A percentile compares a stretch with the other conserved stretches of the same genome.
Conservation (phyloP, 2,888 invertebrate genomes). For the Oasisia sp. region DNA sequence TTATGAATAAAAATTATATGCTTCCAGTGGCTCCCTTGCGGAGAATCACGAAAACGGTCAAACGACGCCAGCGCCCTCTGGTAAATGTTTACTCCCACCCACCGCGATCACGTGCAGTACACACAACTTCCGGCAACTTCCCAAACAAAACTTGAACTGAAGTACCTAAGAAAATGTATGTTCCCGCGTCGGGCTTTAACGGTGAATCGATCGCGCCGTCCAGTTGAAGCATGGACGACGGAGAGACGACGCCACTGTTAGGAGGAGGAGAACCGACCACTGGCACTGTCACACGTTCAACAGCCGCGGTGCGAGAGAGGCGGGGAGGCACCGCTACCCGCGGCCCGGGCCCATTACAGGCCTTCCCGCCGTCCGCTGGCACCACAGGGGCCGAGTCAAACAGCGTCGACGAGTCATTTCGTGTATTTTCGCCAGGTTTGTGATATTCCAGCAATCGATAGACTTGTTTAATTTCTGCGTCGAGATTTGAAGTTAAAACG, state of each 20-base stretch:
- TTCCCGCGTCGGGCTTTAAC: neutral
- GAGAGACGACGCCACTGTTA: neutral
- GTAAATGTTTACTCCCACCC: neutral
- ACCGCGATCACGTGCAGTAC: neutral
- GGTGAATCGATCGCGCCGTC: neutral
- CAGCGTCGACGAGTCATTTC: neutral
- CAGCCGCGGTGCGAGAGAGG: neutral
- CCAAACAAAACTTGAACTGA: neutral
- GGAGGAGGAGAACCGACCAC: neutral
- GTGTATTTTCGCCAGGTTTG: neutral
- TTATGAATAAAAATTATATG: too few species aligned
- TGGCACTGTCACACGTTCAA: neutral
- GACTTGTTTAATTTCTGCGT: neutral
- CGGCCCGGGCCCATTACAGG: neutral
- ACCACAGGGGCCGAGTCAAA: neutral
- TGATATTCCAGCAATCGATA: neutral
- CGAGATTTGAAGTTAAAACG: neutral
- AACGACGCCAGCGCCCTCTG: neutral
- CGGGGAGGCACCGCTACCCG: neutral
- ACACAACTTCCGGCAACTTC: neutral
- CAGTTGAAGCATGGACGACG: neutral
- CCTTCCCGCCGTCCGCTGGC: neutral
- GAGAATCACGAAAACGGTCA: neutral
- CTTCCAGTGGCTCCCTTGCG: neutral
- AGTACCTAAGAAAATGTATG: neutral